Conservation (phyloP, 2,113 vertebrate species). For the Oncorhynchus masou region DNA sequence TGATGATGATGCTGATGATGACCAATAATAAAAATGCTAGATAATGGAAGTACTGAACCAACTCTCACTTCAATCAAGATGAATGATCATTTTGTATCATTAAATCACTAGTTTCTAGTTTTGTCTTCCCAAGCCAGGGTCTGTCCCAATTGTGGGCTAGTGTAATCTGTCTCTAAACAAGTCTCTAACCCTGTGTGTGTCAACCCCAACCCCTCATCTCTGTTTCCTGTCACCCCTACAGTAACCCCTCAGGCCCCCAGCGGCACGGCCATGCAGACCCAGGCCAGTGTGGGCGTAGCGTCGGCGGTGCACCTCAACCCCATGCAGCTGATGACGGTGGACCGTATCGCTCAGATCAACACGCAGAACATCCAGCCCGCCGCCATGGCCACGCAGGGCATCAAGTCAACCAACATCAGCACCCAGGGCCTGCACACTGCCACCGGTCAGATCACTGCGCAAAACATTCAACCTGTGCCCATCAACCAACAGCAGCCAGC, state of each 20-base stretch:
- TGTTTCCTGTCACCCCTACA: slow-evolving; percentile 41
- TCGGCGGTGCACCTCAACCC: slow-evolving; percentile 86
- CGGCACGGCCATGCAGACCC: slow-evolving; percentile 82
- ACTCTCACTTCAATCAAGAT: too few species aligned
- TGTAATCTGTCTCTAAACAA: too few species aligned
- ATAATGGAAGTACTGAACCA: too few species aligned
- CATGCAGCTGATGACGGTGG: slow-evolving; percentile 89
- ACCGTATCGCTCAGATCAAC: slow-evolving; percentile 84
- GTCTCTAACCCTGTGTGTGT: too few species aligned
- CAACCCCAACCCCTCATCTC: not conserved
- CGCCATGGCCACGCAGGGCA: slow-evolving; percentile 78
- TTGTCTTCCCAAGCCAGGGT: too few species aligned
- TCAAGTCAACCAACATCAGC: slow-evolving; percentile 80
- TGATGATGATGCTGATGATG: too few species aligned
- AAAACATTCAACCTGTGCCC: slow-evolving; percentile 79
- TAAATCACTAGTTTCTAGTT: too few species aligned
- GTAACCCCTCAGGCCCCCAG: slow-evolving; percentile 86
- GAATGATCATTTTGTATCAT: too few species aligned
- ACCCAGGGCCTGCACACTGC: slow-evolving; percentile 81
- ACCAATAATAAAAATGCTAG: too few species aligned
- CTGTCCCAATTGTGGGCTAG: too few species aligned
- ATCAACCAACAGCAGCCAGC: slow-evolving; percentile 71
- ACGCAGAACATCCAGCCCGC: slow-evolving; percentile 82
- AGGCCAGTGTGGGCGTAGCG: slow-evolving; percentile 81
- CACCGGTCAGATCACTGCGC: slow-evolving; percentile 70